These are phyloP conservation scores for Cenopis cana DNA, from an alignment of 2,888 invertebrate genomes.

Conservation along the genomic window DNA sequence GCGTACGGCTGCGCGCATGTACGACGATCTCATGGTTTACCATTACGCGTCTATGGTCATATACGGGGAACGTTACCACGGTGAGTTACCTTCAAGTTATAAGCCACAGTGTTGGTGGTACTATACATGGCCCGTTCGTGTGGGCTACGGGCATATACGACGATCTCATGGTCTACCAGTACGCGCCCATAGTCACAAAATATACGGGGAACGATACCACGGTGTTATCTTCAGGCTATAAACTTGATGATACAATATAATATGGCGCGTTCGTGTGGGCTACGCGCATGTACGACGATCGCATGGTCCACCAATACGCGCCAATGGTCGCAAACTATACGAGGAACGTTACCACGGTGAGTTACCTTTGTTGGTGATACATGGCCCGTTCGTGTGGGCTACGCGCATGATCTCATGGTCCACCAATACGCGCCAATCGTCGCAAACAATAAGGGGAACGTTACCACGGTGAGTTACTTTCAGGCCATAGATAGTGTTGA, in stretches of 20 bases:
- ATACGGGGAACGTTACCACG: conserved; percentile 68
- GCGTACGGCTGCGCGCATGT: conserved; percentile 74
- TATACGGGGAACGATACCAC: conserved; percentile 68
- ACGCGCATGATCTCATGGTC: conserved; percentile 71
- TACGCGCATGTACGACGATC: conserved; percentile 78
- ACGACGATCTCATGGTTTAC: conserved; percentile 81
- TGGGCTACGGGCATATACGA: conserved; percentile 54
- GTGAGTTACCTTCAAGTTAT: conserved; percentile 67
- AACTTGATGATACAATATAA: conserved; percentile 77
- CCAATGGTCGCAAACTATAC: conserved; percentile 65
- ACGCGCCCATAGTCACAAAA: conserved; percentile 65
- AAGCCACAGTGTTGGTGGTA: conserved; percentile 75
- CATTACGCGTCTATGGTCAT: conserved; percentile 67
- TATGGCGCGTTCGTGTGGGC: conserved; percentile 73
- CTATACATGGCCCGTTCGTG: conserved; percentile 74
- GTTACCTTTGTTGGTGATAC: conserved; percentile 68
- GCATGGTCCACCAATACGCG: conserved; percentile 79
- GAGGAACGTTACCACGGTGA: conserved; percentile 69
- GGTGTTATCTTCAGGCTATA: conserved; percentile 71
- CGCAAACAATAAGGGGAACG: conserved; percentile 55
- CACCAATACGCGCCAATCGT: conserved; percentile 72
- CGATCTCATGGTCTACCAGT: conserved; percentile 81
- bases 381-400: conserved; percentile 67
- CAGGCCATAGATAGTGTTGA: no score
- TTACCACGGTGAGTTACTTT: no score